phyloP scores from a whole-genome alignment of 2,113 vertebrate genomes.

The Nyctibius bracteatus region DNA sequence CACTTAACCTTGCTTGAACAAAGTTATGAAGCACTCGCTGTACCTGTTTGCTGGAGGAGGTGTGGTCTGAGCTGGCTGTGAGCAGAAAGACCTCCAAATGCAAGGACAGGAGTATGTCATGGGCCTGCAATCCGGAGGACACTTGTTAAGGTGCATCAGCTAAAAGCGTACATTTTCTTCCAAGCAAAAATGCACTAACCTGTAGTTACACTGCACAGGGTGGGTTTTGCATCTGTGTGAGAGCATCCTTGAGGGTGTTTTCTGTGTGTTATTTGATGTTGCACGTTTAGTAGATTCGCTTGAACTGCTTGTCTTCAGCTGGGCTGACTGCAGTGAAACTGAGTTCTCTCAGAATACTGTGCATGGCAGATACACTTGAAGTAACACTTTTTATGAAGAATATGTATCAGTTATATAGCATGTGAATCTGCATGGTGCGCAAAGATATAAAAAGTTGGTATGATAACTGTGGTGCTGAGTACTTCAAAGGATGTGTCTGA shows the following conservation, averaged over 20 bases:
- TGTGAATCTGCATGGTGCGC: not conserved
- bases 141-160: not conserved
- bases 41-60: not conserved
- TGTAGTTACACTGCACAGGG: accelerated
- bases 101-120: not conserved
- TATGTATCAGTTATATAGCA: accelerated
- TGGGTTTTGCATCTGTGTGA: not conserved
- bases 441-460: not conserved
- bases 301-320: not conserved
- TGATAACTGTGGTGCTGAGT: accelerated
- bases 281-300: not conserved
- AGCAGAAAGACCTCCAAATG: not conserved
- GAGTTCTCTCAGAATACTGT: not conserved
- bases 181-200: accelerated
- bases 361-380: not conserved
- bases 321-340: not conserved
- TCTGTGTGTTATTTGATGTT: too few relatives aligned
- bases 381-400: not conserved
- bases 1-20: accelerated
- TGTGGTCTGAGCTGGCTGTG: not conserved
- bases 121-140: not conserved
- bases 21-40: accelerated
- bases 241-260: not conserved
- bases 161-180: accelerated
- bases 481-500: not conserved